phyloP scores from a whole-genome alignment of 2,888 invertebrate genomes.

The Zygaena filipendulae region DNA sequence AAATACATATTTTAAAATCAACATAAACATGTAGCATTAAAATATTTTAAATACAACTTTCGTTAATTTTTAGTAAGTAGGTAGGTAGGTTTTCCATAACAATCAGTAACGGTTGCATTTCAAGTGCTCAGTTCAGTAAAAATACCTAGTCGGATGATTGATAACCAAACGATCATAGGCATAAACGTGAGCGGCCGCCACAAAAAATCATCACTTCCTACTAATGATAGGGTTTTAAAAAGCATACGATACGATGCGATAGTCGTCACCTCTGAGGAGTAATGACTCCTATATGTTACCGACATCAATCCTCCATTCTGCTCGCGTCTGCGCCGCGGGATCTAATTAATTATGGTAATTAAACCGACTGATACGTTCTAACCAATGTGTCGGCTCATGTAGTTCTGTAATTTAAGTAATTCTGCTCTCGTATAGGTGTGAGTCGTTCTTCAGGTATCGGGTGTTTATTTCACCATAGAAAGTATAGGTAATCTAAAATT shows the following conservation, averaged over 20 bases:
- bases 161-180: slow-evolving; percentile 41
- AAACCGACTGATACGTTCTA: slow-evolving; percentile 43
- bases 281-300: slow-evolving; percentile 58
- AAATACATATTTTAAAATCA: no score
- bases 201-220: slow-evolving; percentile 41
- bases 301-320: slow-evolving; percentile 61
- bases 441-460: no score
- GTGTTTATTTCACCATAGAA: no score
- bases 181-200: slow-evolving; percentile 26
- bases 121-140: no score
- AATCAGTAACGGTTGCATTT: no score
- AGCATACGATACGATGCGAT: slow-evolving; percentile 33
- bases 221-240: slow-evolving; percentile 55
- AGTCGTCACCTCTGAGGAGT: slow-evolving; percentile 45
- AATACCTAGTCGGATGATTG: slow-evolving; percentile 58
- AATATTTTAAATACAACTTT: no score
- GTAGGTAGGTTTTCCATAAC: no score
- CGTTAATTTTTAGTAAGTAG: no score
- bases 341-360: slow-evolving; percentile 67
- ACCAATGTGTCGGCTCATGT: slow-evolving; percentile 26
- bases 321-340: slow-evolving; percentile 50
- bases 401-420: no score
- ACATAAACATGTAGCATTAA: no score
- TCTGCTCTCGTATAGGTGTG: no score
- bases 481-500: no score